Conservation (phyloP, 2,888 invertebrate species). For the Limenitis camilla region DNA sequence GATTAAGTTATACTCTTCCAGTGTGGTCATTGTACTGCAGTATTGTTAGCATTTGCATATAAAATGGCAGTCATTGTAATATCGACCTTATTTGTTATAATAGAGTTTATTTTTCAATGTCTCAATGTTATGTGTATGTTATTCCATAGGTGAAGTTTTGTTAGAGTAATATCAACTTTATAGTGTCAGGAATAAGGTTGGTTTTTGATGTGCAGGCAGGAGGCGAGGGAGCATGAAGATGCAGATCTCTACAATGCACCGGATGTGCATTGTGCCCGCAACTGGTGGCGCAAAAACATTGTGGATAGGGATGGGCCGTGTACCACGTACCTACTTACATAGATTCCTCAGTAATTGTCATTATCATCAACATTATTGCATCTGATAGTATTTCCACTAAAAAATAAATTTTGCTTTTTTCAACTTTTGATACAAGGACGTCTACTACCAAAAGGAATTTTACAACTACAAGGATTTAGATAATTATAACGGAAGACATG, state of each 20-base stretch:
- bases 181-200: background rate
- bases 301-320: slow-evolving; percentile 5
- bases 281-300: slow-evolving; percentile 20
- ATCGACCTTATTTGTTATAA: background rate
- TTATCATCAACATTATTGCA: no score
- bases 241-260: slow-evolving; percentile 40
- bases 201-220: slow-evolving; percentile 2
- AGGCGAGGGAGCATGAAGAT: slow-evolving; percentile 39
- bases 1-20: slow-evolving; percentile 1
- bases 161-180: slow-evolving; percentile 4
- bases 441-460: no score
- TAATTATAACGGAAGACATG: no score
- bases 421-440: no score
- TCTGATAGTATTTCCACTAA: no score
- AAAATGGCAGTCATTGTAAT: background rate
- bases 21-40: slow-evolving; percentile 12
- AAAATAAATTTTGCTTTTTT: no score
- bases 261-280: slow-evolving; percentile 34
- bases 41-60: slow-evolving; percentile 10
- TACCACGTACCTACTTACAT: background rate
- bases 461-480: no score
- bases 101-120: background rate
- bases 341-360: no score
- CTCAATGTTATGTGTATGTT: background rate
- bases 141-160: background rate